phyloP scores from a whole-genome alignment of 1,140 invertebrate genomes.

The Eupristina koningsbergeri region DNA sequence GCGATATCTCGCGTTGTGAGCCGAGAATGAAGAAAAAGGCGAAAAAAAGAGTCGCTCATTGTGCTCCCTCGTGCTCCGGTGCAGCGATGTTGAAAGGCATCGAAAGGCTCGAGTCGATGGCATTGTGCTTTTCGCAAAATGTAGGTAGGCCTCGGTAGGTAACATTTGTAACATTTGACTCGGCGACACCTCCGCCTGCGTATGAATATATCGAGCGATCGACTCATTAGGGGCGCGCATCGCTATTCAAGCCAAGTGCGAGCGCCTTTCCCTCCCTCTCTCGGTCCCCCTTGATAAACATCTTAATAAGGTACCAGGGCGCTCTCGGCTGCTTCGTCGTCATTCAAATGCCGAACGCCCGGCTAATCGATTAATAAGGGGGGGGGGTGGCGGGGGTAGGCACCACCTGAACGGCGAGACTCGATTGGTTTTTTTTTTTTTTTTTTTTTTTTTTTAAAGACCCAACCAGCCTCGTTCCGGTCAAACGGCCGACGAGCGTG shows the following conservation, averaged over 20 bases:
- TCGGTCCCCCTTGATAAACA: too few relatives aligned
- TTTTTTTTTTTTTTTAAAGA: not conserved
- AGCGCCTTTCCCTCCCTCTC: too few relatives aligned
- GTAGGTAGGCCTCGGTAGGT: not conserved
- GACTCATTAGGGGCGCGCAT: slow-evolving; percentile 30
- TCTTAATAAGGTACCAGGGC: slow-evolving; percentile 32
- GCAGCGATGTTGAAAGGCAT: not conserved
- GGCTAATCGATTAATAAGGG: not conserved
- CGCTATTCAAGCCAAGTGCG: not conserved
- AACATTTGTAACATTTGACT: not conserved
- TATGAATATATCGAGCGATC: not conserved
- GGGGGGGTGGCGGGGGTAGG: too few relatives aligned
- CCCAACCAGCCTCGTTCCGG: not conserved
- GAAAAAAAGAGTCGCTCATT: not conserved
- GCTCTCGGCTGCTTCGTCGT: slow-evolving; percentile 7
- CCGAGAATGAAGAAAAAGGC: too few relatives aligned
- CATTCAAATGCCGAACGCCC: not conserved
- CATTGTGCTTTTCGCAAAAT: slow-evolving; percentile 22
- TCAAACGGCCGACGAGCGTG: not conserved
- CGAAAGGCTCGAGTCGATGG: too few relatives aligned
- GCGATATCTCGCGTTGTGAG: too few relatives aligned
- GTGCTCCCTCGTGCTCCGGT: not conserved
- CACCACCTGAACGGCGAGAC: not conserved
- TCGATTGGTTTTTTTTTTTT: not conserved
- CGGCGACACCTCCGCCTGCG: not conserved